Percentiles rank a stretch among this genome's conserved stretches.
These are phyloP conservation scores for Catharus fuscescens DNA, from an alignment of 2,113 vertebrate species.

Conservation along the genomic window DNA sequence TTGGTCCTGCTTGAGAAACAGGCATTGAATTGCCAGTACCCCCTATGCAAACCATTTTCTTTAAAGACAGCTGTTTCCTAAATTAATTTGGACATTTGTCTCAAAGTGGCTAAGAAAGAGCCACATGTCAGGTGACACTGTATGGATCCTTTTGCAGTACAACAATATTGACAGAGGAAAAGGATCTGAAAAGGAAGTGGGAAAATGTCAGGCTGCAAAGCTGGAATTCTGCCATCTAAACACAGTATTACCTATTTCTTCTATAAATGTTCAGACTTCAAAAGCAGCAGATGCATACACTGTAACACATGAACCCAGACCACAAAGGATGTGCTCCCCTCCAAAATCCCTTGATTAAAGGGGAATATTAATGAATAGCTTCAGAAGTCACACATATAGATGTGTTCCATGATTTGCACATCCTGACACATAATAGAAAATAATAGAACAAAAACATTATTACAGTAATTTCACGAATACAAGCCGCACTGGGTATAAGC, in stretches of 20 bases:
- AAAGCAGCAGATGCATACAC: not conserved
- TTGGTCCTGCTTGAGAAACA: not conserved
- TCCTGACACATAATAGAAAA: not conserved
- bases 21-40: not conserved
- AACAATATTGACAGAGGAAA: not conserved
- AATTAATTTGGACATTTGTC: not conserved
- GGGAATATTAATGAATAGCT: not conserved
- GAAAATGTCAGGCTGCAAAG: not conserved
- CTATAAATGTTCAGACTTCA: not conserved
- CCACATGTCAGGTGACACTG: not conserved
- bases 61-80: not conserved
- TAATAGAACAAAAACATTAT: not conserved
- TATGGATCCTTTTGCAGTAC: not conserved
- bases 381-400: not conserved
- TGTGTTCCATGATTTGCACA: not conserved
- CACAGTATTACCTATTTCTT: not conserved
- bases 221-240: not conserved
- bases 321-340: not conserved
- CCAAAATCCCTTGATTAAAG: not conserved
- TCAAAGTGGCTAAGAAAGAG: not conserved
- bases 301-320: not conserved
- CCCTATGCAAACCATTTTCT: not conserved
- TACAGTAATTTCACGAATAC: too few species aligned
- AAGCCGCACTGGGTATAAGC: too few species aligned
- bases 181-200: not conserved